Percentiles rank a stretch among this genome's conserved stretches.
Evolutionary conservation across 2,113 vertebrate species (phyloP).

Genomic region (Lipotes vexillifer): DNA sequence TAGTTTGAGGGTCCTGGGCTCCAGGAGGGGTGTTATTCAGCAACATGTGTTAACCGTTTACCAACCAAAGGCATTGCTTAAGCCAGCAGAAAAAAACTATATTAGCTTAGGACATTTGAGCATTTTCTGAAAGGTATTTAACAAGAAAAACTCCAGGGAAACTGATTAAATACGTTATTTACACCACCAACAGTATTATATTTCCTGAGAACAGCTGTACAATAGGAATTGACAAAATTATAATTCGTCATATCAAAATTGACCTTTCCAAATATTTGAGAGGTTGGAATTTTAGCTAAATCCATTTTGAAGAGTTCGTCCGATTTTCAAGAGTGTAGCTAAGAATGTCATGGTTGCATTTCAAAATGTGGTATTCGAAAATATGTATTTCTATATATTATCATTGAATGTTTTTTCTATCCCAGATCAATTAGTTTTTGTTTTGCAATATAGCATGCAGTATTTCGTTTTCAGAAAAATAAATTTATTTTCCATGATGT

Average conservation of each 20-base stretch:
- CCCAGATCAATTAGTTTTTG: constrained; percentile 11
- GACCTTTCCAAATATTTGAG: constrained; percentile 73
- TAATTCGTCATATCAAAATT: constrained; percentile 62
- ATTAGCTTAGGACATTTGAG: background rate
- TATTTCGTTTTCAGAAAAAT: background rate
- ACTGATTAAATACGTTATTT: constrained; percentile 25
- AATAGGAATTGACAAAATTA: constrained; percentile 21
- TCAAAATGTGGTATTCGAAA: constrained; percentile 63
- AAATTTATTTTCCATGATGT: background rate
- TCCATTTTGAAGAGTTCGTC: constrained; percentile 63
- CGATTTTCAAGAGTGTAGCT: constrained; percentile 22
- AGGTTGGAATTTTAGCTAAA: constrained; percentile 60
- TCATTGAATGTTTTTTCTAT: background rate
- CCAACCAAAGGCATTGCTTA: background rate
- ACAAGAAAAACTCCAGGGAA: constrained; percentile 1
- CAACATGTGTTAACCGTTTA: background rate
- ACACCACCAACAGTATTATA: background rate
- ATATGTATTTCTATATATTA: constrained; percentile 45
- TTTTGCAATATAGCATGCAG: background rate
- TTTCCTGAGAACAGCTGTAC: constrained; percentile 52
- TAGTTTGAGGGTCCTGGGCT: background rate
- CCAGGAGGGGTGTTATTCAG: background rate
- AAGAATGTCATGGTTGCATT: constrained; percentile 53
- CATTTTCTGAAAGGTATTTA: constrained; percentile 37
- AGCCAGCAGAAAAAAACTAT: background rate